Base-by-base conservation (phyloP, 2,888 invertebrate species). In the Hyposoter dolosus region DNA sequence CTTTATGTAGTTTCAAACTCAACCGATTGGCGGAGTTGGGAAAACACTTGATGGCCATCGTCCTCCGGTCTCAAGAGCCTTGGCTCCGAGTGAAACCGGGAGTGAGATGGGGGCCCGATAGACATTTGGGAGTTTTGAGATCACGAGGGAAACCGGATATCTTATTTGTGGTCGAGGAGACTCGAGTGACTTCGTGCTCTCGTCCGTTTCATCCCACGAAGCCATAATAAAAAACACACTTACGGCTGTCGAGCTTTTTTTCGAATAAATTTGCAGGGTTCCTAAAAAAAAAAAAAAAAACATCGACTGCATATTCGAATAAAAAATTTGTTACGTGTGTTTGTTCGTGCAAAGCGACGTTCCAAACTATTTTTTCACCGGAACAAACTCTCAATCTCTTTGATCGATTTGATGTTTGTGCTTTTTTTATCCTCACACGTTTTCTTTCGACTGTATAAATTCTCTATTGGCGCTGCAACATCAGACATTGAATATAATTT, bases 71-170 rank as follows among this genome's bases (percentile, higher is more conserved):
- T 71, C 69, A 17, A 71, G 78, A 78, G 60, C 45, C 71, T 10
- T 23, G 23, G n/a, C 75, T 45, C 35, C 28, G 40, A 66, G 47
- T 60, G 77, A 77, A 74, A 72, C 60, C 47, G 32, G 60, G 17
- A 47, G 47, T 56, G 10, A 63, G 56, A 43, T 35, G 35, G 40
- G 47, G 45, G 35, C 19, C 28, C 35, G 45, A 35, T 60, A 47
- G 43, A 65, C 32, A 60, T 63, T 77, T n/a, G 75, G 66, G 76
- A 72, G 45, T 79, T 63, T 74, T 19, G 56, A 56, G 53, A 47
- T 19, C 23, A 65, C 69, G 40, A 19, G 23, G 43, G 65, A 72
- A 82, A 77, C 65, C 72, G 82, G 82, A 82, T 84, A 77, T 84
- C 47, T 82, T 72, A 47, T 77, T 84, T 71, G 66, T 53, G 43